phyloP scores from a whole-genome alignment of 2,797 vertebrate genomes.

The Scolopax bukidnonensis region DNA sequence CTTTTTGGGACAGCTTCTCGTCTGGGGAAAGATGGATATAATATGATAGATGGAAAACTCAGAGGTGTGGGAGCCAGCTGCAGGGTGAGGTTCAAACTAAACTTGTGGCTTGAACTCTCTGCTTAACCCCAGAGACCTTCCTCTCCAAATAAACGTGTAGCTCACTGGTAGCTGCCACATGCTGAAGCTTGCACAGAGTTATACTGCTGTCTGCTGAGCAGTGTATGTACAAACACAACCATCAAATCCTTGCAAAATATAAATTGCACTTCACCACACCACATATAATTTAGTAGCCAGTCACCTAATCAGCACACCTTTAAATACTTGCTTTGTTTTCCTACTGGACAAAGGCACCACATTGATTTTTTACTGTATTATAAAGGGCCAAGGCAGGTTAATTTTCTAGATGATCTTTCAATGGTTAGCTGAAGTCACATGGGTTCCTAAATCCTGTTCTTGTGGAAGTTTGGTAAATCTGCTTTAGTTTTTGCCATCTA shows the following conservation, averaged over 20 bases:
- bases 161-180: background rate
- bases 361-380: background rate
- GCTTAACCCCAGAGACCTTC: background rate
- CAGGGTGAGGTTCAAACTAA: background rate
- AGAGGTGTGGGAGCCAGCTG: background rate
- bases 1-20: background rate
- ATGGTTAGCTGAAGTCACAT: background rate
- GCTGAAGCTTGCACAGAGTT: background rate
- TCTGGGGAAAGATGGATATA: background rate
- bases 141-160: background rate
- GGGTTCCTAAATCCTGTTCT: background rate
- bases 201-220: background rate
- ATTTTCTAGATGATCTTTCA: background rate
- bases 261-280: background rate
- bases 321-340: background rate
- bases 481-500: background rate
- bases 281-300: background rate
- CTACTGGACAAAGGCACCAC: background rate
- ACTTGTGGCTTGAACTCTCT: background rate
- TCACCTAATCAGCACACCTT: background rate
- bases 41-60: background rate
- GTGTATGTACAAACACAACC: background rate
- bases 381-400: background rate
- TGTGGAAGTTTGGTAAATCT: background rate
- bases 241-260: background rate